These are phyloP conservation scores for Pogonognathellus flavescens DNA, from an alignment of 1,140 invertebrate genomes.

Conservation along the genomic window DNA sequence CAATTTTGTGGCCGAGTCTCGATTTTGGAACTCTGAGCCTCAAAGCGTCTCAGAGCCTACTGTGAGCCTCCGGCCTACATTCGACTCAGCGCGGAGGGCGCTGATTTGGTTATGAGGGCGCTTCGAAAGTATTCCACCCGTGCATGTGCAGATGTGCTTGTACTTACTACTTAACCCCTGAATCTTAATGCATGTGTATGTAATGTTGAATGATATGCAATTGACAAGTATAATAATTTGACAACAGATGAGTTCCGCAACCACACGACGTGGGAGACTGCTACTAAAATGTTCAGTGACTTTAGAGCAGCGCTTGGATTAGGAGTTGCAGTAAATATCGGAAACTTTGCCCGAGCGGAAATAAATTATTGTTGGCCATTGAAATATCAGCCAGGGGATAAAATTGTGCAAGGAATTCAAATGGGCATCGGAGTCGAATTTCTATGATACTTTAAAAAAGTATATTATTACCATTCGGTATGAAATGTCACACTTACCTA, in stretches of 20 bases:
- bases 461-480: neutral
- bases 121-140: too few relatives aligned
- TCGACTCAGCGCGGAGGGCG: too few relatives aligned
- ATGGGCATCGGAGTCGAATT: conserved; percentile 81
- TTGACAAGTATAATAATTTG: too few relatives aligned
- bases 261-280: conserved; percentile 44
- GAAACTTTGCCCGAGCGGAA: conserved; percentile 84
- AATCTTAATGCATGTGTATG: too few relatives aligned
- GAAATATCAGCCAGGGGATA: conserved; percentile 72
- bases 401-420: conserved; percentile 76
- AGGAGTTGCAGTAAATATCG: conserved; percentile 84
- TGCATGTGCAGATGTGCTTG: too few relatives aligned
- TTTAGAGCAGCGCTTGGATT: conserved; percentile 77
- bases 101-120: too few relatives aligned
- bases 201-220: too few relatives aligned
- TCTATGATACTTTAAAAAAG: conserved; percentile 69
- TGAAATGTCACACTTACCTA: neutral
- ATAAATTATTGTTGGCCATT: conserved; percentile 86
- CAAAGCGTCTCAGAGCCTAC: too few relatives aligned
- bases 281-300: conserved; percentile 66
- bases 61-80: too few relatives aligned
- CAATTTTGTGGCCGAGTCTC: too few relatives aligned
- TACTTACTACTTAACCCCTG: too few relatives aligned
- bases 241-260: conserved; percentile 8
- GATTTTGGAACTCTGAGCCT: too few relatives aligned